Evolutionary conservation across 2,797 vertebrate species (phyloP).

Genomic region (Apodemus agrarius): DNA sequence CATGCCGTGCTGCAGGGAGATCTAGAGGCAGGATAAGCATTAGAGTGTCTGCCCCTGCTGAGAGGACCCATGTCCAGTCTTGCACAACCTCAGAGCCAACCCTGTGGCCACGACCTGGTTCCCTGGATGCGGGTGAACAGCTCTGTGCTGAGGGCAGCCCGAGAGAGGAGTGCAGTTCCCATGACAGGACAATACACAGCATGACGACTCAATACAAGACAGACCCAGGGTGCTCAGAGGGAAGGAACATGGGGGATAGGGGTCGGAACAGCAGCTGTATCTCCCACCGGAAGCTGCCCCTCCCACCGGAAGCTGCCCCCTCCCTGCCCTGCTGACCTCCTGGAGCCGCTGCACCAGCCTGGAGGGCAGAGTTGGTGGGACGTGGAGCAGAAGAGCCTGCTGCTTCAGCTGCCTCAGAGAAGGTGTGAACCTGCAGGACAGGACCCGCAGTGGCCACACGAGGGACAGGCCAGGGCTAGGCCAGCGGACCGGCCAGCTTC

Average conservation of each 20-base stretch:
- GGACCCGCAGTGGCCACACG: rapidly evolving
- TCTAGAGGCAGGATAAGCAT: slow-evolving; percentile 82
- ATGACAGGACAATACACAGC: too few species aligned
- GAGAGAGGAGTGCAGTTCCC: background rate
- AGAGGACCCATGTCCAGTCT: background rate
- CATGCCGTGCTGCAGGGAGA: slow-evolving; percentile 92
- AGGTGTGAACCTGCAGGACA: slow-evolving; percentile 91
- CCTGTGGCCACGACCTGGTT: background rate
- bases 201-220: background rate
- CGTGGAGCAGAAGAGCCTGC: slow-evolving; percentile 93
- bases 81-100: background rate
- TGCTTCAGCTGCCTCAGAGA: slow-evolving; percentile 94
- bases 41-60: background rate
- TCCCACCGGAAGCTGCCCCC: rapidly evolving
- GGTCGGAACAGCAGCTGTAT: rapidly evolving
- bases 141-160: background rate
- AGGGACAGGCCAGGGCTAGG: background rate
- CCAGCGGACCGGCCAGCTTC: background rate
- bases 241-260: background rate
- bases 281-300: rapidly evolving
- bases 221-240: rapidly evolving
- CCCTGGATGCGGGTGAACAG: background rate
- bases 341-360: slow-evolving; percentile 94
- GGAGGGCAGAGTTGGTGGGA: slow-evolving; percentile 93
- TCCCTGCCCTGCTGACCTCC: slow-evolving; percentile 87